Percentiles rank a stretch among this genome's conserved stretches.
Evolutionary conservation across 2,797 vertebrate species (phyloP).

Genomic region (Borostomias antarcticus): DNA sequence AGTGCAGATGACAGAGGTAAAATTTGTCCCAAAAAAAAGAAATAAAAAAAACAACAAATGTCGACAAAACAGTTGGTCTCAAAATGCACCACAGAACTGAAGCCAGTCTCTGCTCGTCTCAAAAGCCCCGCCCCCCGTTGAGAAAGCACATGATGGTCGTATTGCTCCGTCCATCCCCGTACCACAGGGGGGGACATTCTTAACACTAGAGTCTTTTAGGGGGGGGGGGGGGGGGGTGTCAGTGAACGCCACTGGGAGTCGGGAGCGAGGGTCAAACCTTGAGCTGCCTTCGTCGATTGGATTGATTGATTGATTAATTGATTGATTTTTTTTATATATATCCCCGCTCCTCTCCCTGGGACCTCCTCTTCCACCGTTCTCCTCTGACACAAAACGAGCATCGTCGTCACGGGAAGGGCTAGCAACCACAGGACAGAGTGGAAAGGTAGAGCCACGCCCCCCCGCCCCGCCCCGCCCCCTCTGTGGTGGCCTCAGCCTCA

Average conservation of each 20-base stretch:
- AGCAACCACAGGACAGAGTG: too few relatives aligned
- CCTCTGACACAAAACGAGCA: too few relatives aligned
- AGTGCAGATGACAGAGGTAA: conserved; percentile 67
- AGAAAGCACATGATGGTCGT: conserved; percentile 77
- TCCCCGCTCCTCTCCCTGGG: conserved; percentile 67
- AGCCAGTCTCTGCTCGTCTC: conserved; percentile 61
- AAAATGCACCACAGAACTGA: conserved; percentile 80
- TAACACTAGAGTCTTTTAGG: neutral
- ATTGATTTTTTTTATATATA: conserved; percentile 25
- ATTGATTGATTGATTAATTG: conserved; percentile 71
- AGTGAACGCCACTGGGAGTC: conserved; percentile 65
- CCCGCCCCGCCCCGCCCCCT: too few relatives aligned
- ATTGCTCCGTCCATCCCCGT: too few relatives aligned
- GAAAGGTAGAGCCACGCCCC: too few relatives aligned
- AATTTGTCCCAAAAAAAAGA: conserved; percentile 53
- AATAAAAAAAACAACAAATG: too few relatives aligned
- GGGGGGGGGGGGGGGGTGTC: conserved; percentile 55
- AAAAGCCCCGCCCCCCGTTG: conserved; percentile 44
- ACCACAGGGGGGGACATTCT: neutral
- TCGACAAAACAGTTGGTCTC: conserved; percentile 79
- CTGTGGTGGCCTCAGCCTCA: conserved; percentile 79
- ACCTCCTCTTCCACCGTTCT: conserved; percentile 58
- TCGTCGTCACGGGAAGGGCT: too few relatives aligned
- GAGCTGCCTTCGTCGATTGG: conserved; percentile 74
- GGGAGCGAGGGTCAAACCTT: conserved; percentile 67